These are phyloP conservation scores for Gambelia wislizenii DNA, from an alignment of 2,797 vertebrate species.

Conservation along the genomic window DNA sequence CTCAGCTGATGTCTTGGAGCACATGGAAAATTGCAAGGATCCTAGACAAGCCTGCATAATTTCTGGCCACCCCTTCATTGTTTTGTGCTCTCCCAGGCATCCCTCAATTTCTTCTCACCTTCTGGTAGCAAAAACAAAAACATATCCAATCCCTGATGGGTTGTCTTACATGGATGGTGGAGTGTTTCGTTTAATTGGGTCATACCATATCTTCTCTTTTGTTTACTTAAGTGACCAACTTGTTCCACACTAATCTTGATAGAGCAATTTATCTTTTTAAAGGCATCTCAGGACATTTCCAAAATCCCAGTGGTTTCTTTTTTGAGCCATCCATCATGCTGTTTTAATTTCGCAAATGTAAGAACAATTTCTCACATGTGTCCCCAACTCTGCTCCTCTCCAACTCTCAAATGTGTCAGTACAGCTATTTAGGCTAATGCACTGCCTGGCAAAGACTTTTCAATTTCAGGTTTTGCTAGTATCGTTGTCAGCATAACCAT, in stretches of 20 bases:
- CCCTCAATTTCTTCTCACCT: background rate
- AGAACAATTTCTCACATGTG: conserved; percentile 18
- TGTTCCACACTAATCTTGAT: conserved; percentile 5
- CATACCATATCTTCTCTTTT: conserved; percentile 28
- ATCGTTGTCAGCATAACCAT: conserved; percentile 5
- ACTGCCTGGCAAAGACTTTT: conserved; percentile 16
- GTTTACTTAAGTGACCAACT: background rate
- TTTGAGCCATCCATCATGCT: conserved; percentile 2
- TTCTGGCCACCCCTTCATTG: background rate
- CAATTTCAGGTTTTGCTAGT: background rate
- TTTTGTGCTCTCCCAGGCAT: background rate
- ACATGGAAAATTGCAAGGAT: background rate
- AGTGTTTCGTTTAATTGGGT: background rate
- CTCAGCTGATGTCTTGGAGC: background rate
- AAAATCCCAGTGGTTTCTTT: conserved; percentile 42
- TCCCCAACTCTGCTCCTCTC: background rate
- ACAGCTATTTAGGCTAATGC: conserved; percentile 37
- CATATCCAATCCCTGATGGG: background rate
- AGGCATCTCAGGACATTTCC: background rate
- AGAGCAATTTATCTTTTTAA: background rate
- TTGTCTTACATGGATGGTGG: background rate
- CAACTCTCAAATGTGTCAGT: background rate
- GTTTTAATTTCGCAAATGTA: conserved; percentile 27
- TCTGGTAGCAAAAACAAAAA: background rate
- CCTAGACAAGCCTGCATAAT: background rate